Evolutionary conservation across 2,797 vertebrate species (phyloP).

Genomic region (Uromys caudimaculatus): DNA sequence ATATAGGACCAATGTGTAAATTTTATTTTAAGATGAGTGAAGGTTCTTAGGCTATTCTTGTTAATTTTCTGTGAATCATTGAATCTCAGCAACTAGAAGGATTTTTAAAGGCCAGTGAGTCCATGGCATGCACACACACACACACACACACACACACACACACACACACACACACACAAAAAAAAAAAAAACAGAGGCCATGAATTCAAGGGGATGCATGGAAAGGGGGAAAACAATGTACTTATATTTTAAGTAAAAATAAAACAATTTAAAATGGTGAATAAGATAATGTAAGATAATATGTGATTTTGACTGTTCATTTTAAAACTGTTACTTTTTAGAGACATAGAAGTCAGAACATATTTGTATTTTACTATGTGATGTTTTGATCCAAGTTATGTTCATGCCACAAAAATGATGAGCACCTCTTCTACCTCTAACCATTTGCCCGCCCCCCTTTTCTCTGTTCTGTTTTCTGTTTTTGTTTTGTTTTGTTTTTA

Average conservation of each 20-base stretch:
- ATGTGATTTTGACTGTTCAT: neutral
- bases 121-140: neutral
- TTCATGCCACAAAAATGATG: neutral
- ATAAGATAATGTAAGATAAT: neutral
- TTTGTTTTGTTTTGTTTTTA: neutral
- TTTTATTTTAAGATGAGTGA: neutral
- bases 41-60: neutral
- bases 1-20: neutral
- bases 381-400: neutral
- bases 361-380: neutral
- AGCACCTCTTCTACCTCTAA: neutral
- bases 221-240: neutral
- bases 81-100: neutral
- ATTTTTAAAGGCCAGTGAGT: neutral
- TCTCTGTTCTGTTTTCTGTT: neutral
- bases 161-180: neutral
- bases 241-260: neutral
- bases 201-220: neutral
- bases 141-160: neutral
- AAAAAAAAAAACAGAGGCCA: neutral
- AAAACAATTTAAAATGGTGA: neutral
- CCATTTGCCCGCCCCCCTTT: neutral
- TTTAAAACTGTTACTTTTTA: neutral
- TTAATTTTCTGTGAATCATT: slow-evolving; percentile 34
- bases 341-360: neutral